Evolutionary conservation across 2,797 vertebrate species (phyloP).

Genomic region (Prionace glauca): DNA sequence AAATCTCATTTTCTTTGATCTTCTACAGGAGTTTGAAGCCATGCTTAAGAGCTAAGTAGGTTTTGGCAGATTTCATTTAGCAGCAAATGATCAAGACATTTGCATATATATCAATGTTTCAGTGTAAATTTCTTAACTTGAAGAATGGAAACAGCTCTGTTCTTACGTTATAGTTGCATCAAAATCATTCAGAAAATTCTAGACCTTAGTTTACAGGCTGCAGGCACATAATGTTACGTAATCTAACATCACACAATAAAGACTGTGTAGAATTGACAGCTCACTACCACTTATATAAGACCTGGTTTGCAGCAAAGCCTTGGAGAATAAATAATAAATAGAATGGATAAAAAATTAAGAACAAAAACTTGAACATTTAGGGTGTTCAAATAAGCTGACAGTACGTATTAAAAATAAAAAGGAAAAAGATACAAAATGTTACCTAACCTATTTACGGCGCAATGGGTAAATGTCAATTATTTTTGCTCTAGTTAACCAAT

Average conservation of each 20-base stretch:
- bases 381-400: neutral
- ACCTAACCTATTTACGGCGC: neutral
- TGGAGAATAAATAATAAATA: conserved; percentile 4
- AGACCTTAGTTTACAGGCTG: neutral
- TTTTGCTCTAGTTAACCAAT: neutral
- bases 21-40: neutral
- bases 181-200: neutral
- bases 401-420: neutral
- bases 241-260: neutral
- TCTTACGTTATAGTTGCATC: neutral
- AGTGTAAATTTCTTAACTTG: neutral
- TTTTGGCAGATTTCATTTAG: neutral
- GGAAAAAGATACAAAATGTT: no score
- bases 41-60: neutral
- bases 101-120: neutral
- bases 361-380: conserved; percentile 12
- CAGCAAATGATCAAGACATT: neutral
- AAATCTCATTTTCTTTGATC: neutral
- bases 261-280: neutral
- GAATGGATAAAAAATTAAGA: neutral
- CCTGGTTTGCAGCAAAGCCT: neutral
- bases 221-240: neutral
- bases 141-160: neutral
- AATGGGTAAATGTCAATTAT: neutral
- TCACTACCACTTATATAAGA: neutral